Conservation (phyloP, 2,888 invertebrate genomes). For the Miltochrista miniata region DNA sequence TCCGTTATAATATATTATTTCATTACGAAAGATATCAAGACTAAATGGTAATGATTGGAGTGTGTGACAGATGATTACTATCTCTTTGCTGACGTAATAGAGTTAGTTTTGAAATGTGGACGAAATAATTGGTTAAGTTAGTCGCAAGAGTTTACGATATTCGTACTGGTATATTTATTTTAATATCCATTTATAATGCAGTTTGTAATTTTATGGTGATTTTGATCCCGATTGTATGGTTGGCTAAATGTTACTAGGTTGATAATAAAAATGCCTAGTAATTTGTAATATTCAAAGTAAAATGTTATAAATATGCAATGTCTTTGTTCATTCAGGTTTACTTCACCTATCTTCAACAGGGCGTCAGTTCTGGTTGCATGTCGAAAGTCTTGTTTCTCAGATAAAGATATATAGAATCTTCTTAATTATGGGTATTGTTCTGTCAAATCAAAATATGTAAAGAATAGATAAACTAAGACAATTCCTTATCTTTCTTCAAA, state of each 20-base stretch:
- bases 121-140: slow-evolving; percentile 33
- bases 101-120: slow-evolving; percentile 27
- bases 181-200: slow-evolving; percentile 2
- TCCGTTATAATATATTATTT: slow-evolving; percentile 6
- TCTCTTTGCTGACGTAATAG: slow-evolving; percentile 24
- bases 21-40: slow-evolving; percentile 18
- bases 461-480: too few relatives aligned
- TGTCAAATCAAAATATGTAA: too few relatives aligned
- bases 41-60: slow-evolving; percentile 26
- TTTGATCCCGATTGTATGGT: neutral
- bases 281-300: too few relatives aligned
- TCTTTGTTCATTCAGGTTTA: neutral
- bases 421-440: too few relatives aligned
- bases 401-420: too few relatives aligned
- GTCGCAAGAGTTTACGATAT: slow-evolving; percentile 26
- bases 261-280: too few relatives aligned
- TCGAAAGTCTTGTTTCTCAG: too few relatives aligned
- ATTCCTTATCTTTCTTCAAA: too few relatives aligned
- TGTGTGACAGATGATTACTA: slow-evolving; percentile 27
- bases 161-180: slow-evolving; percentile 9
- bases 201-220: slow-evolving; percentile 3
- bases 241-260: neutral
- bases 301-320: neutral
- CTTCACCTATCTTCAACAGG: too few relatives aligned
- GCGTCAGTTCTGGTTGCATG: too few relatives aligned